Conservation (phyloP, 2,888 invertebrate genomes). For the Coleophora deauratella region DNA sequence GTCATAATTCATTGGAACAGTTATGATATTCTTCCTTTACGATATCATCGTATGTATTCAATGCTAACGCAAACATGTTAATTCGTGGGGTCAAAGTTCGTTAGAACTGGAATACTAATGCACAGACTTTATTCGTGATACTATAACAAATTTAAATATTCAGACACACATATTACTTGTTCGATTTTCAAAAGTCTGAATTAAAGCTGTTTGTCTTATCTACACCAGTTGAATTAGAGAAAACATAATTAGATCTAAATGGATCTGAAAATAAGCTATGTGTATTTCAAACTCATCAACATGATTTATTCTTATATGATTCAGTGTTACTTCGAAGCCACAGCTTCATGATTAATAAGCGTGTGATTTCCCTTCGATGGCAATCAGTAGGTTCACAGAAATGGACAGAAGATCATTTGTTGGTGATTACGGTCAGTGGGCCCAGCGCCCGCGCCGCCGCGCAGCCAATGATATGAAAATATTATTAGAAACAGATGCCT, state of each 20-base stretch:
- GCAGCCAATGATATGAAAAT: constrained; percentile 55
- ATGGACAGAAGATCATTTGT: constrained; percentile 57
- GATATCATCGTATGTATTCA: constrained; percentile 46
- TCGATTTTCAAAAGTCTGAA: constrained; percentile 7
- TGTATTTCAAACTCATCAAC: no score
- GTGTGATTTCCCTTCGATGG: constrained; percentile 28
- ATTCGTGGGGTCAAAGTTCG: constrained; percentile 39
- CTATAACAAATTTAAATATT: constrained; percentile 1
- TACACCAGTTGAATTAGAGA: no score
- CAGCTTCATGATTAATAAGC: no score
- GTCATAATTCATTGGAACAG: constrained; percentile 66
- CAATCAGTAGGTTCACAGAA: constrained; percentile 62
- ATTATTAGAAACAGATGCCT: constrained; percentile 63
- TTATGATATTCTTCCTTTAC: constrained; percentile 69
- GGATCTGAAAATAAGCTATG: no score
- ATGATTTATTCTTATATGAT: no score
- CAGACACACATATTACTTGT: constrained; percentile 15
- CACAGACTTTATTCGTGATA: neutral
- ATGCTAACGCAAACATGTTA: constrained; percentile 51
- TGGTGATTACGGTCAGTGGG: constrained; percentile 45
- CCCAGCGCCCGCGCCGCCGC: constrained; percentile 30
- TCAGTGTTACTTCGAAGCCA: no score
- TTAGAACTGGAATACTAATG: constrained; percentile 25
- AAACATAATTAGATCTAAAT: no score
- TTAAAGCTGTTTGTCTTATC: no score